These are phyloP conservation scores for Aphelenchoides fujianensis DNA, from an alignment of 1,140 invertebrate genomes.

Conservation along the genomic window DNA sequence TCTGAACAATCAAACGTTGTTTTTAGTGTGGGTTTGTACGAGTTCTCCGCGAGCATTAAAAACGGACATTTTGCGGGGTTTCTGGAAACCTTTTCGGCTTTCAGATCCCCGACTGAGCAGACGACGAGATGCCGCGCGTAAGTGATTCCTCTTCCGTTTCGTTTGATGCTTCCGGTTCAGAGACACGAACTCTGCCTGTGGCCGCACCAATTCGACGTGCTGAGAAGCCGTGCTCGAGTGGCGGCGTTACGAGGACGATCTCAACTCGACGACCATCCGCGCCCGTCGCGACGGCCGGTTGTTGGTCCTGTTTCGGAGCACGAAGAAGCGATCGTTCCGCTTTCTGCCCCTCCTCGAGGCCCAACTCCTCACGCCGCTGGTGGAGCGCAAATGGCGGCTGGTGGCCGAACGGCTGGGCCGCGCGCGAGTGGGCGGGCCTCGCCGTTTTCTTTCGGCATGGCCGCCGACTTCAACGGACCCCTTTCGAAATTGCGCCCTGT, in stretches of 20 bases:
- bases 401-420: neutral
- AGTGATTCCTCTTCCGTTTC: neutral
- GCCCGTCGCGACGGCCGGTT: neutral
- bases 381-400: neutral
- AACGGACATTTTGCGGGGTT: too few relatives aligned
- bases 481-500: neutral
- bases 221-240: neutral
- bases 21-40: too few relatives aligned
- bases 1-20: too few relatives aligned
- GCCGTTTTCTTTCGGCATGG: neutral
- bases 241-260: neutral
- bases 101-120: too few relatives aligned
- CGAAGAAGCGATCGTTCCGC: neutral
- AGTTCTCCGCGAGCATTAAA: too few relatives aligned
- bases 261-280: neutral
- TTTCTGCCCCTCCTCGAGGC: neutral
- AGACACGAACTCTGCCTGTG: neutral
- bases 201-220: neutral
- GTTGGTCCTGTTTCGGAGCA: neutral
- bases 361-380: neutral
- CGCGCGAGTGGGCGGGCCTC: neutral
- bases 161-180: neutral
- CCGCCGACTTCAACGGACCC: neutral
- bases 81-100: too few relatives aligned
- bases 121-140: neutral